Percentiles rank a stretch among this genome's conserved stretches.
Conservation (phyloP, 2,888 invertebrate species). For the Ernsta delagoae region DNA sequence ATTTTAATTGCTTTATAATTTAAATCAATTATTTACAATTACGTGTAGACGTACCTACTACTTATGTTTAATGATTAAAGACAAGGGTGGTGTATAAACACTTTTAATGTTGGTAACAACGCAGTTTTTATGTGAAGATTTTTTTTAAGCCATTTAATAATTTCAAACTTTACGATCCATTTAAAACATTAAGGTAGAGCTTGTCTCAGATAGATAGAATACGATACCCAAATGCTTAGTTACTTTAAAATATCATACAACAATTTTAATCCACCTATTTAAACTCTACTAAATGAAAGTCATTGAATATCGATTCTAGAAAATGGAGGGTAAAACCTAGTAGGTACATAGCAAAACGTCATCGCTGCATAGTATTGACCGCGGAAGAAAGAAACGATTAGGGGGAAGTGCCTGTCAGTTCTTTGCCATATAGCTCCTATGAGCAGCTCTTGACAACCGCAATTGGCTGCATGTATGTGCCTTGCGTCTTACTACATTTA, state of each 20-base stretch:
- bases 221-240: too few relatives aligned
- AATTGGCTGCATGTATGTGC: too few relatives aligned
- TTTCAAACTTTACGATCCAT: too few relatives aligned
- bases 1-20: slow-evolving; percentile 1
- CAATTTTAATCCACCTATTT: too few relatives aligned
- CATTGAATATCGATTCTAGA: slow-evolving; percentile 3
- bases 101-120: background rate
- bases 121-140: background rate
- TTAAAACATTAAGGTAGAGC: too few relatives aligned
- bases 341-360: background rate
- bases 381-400: background rate
- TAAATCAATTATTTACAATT: slow-evolving; percentile 9
- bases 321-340: slow-evolving; percentile 15
- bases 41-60: background rate
- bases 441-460: too few relatives aligned
- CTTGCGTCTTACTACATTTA: too few relatives aligned
- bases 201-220: too few relatives aligned
- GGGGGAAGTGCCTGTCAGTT: background rate
- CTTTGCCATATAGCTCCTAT: too few relatives aligned
- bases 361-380: slow-evolving; percentile 6
- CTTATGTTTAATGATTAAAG: background rate
- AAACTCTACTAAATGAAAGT: background rate
- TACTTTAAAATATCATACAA: too few relatives aligned
- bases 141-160: too few relatives aligned
- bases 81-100: background rate